phyloP scores from a whole-genome alignment of 2,888 invertebrate genomes.

The Caenorhabditis imperialis region DNA sequence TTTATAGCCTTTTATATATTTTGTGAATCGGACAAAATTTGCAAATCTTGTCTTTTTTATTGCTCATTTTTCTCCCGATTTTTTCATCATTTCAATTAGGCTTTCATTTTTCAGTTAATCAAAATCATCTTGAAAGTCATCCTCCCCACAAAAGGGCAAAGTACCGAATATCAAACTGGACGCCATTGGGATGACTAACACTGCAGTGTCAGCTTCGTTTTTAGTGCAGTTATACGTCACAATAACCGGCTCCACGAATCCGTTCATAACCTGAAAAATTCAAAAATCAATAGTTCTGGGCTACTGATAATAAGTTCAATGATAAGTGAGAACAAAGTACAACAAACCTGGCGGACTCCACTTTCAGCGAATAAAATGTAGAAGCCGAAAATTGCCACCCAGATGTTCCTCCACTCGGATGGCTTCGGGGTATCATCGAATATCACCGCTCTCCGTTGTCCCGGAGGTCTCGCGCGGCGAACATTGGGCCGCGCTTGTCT shows the following conservation, averaged over 20 bases:
- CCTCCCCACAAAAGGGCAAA: too few relatives aligned
- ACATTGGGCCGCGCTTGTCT: slow-evolving; percentile 21
- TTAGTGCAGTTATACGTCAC: slow-evolving; percentile 58
- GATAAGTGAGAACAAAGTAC: background rate
- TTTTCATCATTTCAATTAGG: too few relatives aligned
- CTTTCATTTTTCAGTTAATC: too few relatives aligned
- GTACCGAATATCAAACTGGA: slow-evolving; percentile 59
- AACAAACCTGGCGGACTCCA: slow-evolving; percentile 63
- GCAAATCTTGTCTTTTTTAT: too few relatives aligned
- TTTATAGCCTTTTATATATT: too few relatives aligned
- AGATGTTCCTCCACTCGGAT: slow-evolving; percentile 47
- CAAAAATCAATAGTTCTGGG: too few relatives aligned
- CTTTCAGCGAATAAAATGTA: slow-evolving; percentile 63
- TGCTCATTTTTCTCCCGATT: too few relatives aligned
- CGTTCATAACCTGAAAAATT: slow-evolving; percentile 63
- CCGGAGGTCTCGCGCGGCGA: slow-evolving; percentile 35
- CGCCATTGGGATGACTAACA: slow-evolving; percentile 61
- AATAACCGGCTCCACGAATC: slow-evolving; percentile 58
- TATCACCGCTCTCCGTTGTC: slow-evolving; percentile 23
- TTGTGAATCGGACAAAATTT: too few relatives aligned
- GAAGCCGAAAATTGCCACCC: slow-evolving; percentile 60
- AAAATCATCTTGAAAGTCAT: too few relatives aligned
- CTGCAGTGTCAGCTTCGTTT: slow-evolving; percentile 57
- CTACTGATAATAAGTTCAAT: too few relatives aligned
- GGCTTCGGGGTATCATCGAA: slow-evolving; percentile 28